phyloP scores from a whole-genome alignment of 2,888 invertebrate genomes.

The Tetragnatha montana region DNA sequence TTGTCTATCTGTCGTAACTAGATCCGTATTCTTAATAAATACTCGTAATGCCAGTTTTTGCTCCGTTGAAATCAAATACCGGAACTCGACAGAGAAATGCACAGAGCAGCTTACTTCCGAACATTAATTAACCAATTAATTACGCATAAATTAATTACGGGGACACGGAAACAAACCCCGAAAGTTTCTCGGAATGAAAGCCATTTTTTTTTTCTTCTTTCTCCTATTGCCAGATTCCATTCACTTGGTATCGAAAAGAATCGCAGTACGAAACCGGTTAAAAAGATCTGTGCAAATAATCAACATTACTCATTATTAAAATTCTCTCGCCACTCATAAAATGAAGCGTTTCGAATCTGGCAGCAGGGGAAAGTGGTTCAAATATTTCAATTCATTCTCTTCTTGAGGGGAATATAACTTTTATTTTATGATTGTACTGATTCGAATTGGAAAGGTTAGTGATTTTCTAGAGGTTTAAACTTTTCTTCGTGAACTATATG shows the following conservation, averaged over 20 bases:
- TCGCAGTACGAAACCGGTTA: neutral
- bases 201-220: too few relatives aligned
- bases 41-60: neutral
- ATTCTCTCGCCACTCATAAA: constrained; percentile 12
- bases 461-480: neutral
- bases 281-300: constrained; percentile 24
- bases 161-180: constrained; percentile 38
- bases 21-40: neutral
- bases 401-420: constrained; percentile 3
- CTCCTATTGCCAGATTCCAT: neutral
- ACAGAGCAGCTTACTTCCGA: neutral
- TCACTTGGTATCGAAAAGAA: constrained; percentile 4
- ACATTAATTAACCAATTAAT: constrained; percentile 47
- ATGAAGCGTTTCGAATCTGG: neutral
- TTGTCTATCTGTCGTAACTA: neutral
- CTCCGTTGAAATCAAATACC: neutral
- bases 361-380: neutral
- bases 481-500: too few relatives aligned
- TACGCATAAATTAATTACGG: constrained; percentile 40
- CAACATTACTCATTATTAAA: constrained; percentile 47
- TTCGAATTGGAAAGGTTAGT: neutral
- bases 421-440: neutral
- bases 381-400: neutral
- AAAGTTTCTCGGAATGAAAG: constrained; percentile 13
- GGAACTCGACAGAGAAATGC: neutral